These are phyloP conservation scores for Clarias pachynema DNA, from an alignment of 2,797 vertebrate genomes.

Conservation along the genomic window DNA sequence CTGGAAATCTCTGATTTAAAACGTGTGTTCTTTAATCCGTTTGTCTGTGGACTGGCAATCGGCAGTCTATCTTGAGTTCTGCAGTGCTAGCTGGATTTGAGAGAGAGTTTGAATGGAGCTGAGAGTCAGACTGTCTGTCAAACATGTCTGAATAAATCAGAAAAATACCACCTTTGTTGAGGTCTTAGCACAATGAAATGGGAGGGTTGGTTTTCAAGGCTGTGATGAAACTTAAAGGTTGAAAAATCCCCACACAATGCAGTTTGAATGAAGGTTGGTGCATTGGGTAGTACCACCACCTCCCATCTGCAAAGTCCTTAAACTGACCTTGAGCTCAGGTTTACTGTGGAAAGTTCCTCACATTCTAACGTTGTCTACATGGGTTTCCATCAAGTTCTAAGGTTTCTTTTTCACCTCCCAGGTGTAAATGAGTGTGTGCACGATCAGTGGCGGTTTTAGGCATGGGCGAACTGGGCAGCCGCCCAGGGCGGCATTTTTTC, in stretches of 20 bases:
- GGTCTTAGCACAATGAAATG: background rate
- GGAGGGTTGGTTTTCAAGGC: background rate
- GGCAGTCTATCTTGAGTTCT: constrained; percentile 8
- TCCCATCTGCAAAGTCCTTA: background rate
- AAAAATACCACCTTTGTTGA: background rate
- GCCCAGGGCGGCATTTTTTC: too few species aligned
- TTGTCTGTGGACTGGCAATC: constrained; percentile 3
- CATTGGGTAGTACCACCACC: background rate
- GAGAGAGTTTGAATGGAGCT: background rate
- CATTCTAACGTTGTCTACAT: background rate
- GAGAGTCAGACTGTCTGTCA: constrained; percentile 13
- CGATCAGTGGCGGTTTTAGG: too few species aligned
- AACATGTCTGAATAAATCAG: background rate
- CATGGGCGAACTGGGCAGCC: too few species aligned
- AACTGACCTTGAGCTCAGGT: background rate
- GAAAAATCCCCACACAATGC: background rate
- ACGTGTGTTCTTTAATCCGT: background rate
- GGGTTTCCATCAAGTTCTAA: background rate
- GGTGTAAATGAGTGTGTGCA: background rate
- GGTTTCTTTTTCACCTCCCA: background rate
- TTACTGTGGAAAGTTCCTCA: background rate
- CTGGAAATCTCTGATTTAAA: background rate
- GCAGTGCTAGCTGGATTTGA: background rate
- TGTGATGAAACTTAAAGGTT: background rate
- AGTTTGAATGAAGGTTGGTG: background rate